Conservation (phyloP, 2,888 invertebrate genomes). For the Mythimna impura region DNA sequence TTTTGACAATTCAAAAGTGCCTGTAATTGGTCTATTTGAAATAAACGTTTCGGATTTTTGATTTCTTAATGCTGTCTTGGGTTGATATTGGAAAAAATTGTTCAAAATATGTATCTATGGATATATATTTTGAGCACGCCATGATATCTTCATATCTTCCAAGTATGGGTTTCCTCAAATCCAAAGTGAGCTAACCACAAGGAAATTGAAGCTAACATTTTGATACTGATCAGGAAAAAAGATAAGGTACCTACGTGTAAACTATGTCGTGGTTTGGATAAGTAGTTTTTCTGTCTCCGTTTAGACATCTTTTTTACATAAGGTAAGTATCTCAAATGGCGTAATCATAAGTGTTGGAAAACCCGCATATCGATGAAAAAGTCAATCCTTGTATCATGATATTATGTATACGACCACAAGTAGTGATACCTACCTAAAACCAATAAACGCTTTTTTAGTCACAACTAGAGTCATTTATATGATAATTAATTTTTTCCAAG, state of each 20-base stretch:
- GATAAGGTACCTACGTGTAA: no score
- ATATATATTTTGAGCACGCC: no score
- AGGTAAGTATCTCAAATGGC: not conserved
- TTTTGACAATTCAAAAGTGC: no score
- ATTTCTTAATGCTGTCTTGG: no score
- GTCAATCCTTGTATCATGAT: not conserved
- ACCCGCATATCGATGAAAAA: not conserved
- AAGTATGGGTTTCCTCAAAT: conserved; percentile 1
- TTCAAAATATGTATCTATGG: conserved; percentile 3
- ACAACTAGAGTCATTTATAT: not conserved
- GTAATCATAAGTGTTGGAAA: conserved; percentile 9
- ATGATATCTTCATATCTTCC: conserved; percentile 1
- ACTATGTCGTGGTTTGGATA: not conserved
- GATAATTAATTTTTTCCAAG: not conserved
- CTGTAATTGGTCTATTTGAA: no score
- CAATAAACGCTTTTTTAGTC: not conserved
- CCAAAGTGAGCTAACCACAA: not conserved
- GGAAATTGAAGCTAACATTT: not conserved
- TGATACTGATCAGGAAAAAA: not conserved
- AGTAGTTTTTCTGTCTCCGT: not conserved
- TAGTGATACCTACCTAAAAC: not conserved
- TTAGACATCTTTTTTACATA: not conserved
- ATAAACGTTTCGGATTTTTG: no score
- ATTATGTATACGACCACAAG: conserved; percentile 1
- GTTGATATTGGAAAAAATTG: not conserved